phyloP scores from a whole-genome alignment of 2,113 vertebrate genomes.

The Clarias macrocephalus region DNA sequence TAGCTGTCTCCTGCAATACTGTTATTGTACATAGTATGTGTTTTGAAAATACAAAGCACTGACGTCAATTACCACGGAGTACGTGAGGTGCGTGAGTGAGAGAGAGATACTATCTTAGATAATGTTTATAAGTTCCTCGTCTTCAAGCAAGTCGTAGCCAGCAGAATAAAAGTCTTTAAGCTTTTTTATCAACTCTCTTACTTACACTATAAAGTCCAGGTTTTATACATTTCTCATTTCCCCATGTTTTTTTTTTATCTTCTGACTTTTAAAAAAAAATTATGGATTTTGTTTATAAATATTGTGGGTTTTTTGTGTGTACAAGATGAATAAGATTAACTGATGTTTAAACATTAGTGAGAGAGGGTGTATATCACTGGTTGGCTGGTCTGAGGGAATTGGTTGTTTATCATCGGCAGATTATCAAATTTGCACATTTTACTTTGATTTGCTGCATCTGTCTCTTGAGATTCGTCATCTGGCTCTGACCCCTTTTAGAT shows the following conservation, averaged over 20 bases:
- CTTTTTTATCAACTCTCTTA: too few species aligned
- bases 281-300: background rate
- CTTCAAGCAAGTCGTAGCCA: background rate
- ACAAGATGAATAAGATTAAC: background rate
- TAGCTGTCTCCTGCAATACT: background rate
- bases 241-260: background rate
- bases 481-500: background rate
- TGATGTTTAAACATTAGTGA: background rate
- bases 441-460: background rate
- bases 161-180: background rate
- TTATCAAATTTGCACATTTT: background rate
- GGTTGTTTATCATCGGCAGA: background rate
- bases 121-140: background rate
- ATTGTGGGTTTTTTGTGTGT: background rate
- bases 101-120: too few species aligned
- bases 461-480: background rate
- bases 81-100: background rate
- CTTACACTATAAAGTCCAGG: background rate
- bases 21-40: slow-evolving; percentile 14
- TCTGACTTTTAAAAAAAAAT: too few species aligned
- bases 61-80: background rate
- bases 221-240: background rate
- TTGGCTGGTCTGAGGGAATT: background rate
- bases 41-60: background rate
- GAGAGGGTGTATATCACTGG: background rate